These are phyloP conservation scores for Karalla daura DNA, from an alignment of 2,797 vertebrate genomes.

Conservation along the genomic window DNA sequence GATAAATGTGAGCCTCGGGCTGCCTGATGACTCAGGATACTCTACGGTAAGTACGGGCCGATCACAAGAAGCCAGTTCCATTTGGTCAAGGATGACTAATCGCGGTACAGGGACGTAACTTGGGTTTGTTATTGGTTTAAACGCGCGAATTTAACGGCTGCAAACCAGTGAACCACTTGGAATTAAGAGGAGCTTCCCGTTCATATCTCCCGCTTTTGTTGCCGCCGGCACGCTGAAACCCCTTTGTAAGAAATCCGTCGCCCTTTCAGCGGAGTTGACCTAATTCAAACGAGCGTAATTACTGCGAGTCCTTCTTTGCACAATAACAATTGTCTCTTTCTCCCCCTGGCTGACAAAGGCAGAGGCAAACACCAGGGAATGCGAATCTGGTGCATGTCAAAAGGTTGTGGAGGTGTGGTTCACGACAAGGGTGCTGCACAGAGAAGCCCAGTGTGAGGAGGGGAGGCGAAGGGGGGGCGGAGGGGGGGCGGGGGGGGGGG, in stretches of 20 bases:
- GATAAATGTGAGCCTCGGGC: constrained; percentile 12
- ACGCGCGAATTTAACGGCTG: neutral
- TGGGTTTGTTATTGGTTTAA: constrained; percentile 1
- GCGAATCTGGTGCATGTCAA: neutral
- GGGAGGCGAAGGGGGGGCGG: neutral
- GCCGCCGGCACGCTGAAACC: constrained; percentile 21
- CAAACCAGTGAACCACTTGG: neutral
- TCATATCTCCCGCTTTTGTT: constrained; percentile 1
- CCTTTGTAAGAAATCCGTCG: constrained; percentile 32
- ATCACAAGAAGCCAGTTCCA: constrained; percentile 21
- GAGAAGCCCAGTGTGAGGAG: neutral
- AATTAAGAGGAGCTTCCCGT: neutral
- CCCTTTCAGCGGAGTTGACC: constrained; percentile 17
- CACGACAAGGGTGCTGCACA: constrained; percentile 8
- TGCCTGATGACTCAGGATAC: constrained; percentile 32
- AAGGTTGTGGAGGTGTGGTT: constrained; percentile 9
- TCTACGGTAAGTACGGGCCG: constrained; percentile 12
- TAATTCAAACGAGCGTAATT: constrained; percentile 33
- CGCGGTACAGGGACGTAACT: neutral
- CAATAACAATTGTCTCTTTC: constrained; percentile 7
- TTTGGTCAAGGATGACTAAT: constrained; percentile 27
- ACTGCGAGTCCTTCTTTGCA: constrained; percentile 22
- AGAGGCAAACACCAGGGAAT: neutral
- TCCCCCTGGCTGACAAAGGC: constrained; percentile 8
- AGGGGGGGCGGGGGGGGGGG: neutral